These are phyloP conservation scores for Alentia gelatinosa DNA, from an alignment of 2,888 invertebrate species.

Conservation along the genomic window DNA sequence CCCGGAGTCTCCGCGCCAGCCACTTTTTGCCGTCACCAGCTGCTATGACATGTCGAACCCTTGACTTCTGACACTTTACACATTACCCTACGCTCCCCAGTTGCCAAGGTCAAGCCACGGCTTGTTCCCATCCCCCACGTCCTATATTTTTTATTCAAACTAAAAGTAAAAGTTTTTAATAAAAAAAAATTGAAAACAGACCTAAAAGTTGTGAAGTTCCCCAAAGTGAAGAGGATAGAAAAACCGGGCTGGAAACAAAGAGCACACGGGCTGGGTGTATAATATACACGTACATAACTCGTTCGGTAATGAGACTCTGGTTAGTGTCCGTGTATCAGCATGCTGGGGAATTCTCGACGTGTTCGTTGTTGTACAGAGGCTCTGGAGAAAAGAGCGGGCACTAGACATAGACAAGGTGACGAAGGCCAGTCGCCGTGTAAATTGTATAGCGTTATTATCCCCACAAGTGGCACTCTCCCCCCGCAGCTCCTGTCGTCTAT, in stretches of 20 bases:
- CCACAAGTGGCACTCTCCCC: neutral
- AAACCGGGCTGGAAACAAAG: neutral
- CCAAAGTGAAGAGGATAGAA: neutral
- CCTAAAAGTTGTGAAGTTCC: neutral
- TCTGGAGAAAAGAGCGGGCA: neutral
- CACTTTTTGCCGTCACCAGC: neutral
- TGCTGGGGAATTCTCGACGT: too few relatives aligned
- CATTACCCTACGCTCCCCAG: neutral
- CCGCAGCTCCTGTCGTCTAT: neutral
- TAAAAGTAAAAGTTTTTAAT: too few relatives aligned
- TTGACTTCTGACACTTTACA: neutral
- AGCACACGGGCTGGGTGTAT: neutral
- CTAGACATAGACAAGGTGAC: neutral
- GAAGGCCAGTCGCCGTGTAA: neutral
- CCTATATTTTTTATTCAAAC: too few relatives aligned
- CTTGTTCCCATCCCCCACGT: too few relatives aligned
- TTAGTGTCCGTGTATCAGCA: neutral
- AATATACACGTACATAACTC: neutral
- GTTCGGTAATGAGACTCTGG: neutral
- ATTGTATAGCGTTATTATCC: neutral
- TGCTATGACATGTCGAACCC: neutral
- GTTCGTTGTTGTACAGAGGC: neutral
- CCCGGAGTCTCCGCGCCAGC: neutral
- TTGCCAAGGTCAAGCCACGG: neutral
- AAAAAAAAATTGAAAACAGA: neutral